A percentile compares a stretch with the other conserved stretches of the same genome.
Evolutionary conservation across 2,888 invertebrate genomes (phyloP).

Genomic region (Heliconius aoede): DNA sequence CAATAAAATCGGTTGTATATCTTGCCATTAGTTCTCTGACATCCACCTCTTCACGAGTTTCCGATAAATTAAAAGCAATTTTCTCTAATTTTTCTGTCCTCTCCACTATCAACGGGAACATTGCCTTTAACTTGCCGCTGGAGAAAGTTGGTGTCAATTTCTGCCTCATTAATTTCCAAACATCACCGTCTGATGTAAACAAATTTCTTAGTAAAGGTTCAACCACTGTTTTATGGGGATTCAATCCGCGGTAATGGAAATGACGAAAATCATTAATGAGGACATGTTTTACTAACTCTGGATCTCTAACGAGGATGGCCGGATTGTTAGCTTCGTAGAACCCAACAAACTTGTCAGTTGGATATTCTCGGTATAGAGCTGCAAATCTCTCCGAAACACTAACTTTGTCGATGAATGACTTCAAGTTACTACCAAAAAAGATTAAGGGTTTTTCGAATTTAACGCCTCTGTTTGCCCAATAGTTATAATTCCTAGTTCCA

Average conservation of each 20-base stretch:
- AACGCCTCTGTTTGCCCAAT: not conserved
- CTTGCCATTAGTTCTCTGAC: conserved; percentile 57
- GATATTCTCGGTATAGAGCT: conserved; percentile 50
- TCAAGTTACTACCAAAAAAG: not conserved
- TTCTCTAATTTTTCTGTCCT: conserved; percentile 52
- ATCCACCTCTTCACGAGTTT: conserved; percentile 51
- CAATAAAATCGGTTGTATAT: conserved; percentile 59
- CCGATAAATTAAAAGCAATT: conserved; percentile 49
- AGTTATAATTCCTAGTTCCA: not conserved
- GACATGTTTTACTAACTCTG: conserved; percentile 54
- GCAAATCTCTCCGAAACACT: conserved; percentile 47
- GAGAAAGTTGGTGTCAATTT: conserved; percentile 59
- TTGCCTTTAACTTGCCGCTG: conserved; percentile 55
- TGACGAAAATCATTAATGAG: conserved; percentile 53
- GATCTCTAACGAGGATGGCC: conserved; percentile 55
- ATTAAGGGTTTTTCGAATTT: conserved; percentile 2
- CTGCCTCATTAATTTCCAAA: conserved; percentile 58
- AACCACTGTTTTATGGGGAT: conserved; percentile 47
- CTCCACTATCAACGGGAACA: conserved; percentile 57
- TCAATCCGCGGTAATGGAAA: conserved; percentile 53
- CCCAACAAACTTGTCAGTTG: conserved; percentile 57
- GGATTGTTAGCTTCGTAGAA: conserved; percentile 51
- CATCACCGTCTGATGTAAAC: conserved; percentile 56
- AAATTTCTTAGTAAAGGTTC: conserved; percentile 56
- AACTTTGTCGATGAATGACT: conserved; percentile 37